These are phyloP conservation scores for Pachyuromys duprasi DNA, from an alignment of 2,797 vertebrate species.

Conservation along the genomic window DNA sequence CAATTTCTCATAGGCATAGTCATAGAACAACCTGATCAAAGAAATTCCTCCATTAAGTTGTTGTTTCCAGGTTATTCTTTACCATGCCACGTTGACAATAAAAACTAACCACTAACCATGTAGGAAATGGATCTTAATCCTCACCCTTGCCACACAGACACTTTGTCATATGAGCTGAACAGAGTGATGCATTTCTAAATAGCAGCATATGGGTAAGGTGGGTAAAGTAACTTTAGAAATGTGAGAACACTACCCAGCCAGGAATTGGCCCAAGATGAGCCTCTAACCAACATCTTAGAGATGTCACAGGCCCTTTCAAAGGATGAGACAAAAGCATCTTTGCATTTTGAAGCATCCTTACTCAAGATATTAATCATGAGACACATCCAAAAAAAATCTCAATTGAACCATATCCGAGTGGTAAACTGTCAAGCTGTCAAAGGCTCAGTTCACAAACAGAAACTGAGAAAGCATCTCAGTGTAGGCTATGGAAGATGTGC, in stretches of 20 bases:
- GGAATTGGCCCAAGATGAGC: neutral
- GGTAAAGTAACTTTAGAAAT: neutral
- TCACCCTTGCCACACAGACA: accelerated
- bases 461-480: neutral
- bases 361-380: neutral
- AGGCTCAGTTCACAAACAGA: neutral
- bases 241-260: neutral
- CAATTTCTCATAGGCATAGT: neutral
- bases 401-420: neutral
- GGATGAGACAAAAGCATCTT: neutral
- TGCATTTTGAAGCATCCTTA: neutral
- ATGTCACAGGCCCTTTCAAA: too few relatives aligned
- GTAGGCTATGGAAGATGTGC: too few relatives aligned
- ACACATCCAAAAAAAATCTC: neutral
- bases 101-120: neutral
- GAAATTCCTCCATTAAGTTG: neutral
- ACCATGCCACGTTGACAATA: neutral
- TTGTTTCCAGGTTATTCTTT: neutral
- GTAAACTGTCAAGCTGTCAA: neutral
- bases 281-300: accelerated
- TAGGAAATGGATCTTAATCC: neutral
- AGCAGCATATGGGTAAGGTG: too few relatives aligned
- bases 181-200: neutral
- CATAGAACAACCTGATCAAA: neutral
- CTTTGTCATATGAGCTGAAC: neutral